A percentile compares a stretch with the other conserved stretches of the same genome.
Evolutionary conservation across 1,140 invertebrate species (phyloP).

Genomic region (Arctopsyche grandis): DNA sequence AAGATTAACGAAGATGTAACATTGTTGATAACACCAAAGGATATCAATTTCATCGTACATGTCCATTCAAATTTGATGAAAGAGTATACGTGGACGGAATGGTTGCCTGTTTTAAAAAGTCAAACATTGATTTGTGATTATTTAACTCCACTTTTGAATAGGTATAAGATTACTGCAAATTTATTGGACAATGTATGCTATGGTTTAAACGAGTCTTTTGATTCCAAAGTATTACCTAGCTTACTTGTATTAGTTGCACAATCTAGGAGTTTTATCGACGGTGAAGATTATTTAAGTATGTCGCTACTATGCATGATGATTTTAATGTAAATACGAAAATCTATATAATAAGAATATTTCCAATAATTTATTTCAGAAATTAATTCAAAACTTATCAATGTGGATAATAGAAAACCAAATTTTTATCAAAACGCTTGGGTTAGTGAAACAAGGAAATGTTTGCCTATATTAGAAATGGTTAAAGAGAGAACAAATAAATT

Average conservation of each 20-base stretch:
- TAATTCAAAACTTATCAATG: conserved; percentile 51
- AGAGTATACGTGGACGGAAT: conserved; percentile 68
- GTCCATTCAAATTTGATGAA: conserved; percentile 72
- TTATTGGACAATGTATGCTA: conserved; percentile 64
- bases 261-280: conserved; percentile 61
- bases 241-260: conserved; percentile 64
- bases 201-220: conserved; percentile 65
- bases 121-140: conserved; percentile 63
- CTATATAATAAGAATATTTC: too few relatives aligned
- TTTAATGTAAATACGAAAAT: neutral
- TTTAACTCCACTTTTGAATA: conserved; percentile 67
- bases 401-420: conserved; percentile 69
- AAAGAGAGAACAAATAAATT: conserved; percentile 73
- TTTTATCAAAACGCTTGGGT: conserved; percentile 91
- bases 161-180: conserved; percentile 69
- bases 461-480: conserved; percentile 74
- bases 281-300: conserved; percentile 57
- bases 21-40: conserved; percentile 66
- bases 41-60: conserved; percentile 69
- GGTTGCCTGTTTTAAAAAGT: conserved; percentile 64
- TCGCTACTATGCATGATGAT: neutral
- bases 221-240: conserved; percentile 67
- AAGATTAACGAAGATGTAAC: conserved; percentile 48
- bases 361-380: conserved; percentile 52
- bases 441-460: conserved; percentile 77